Percentiles rank a stretch among this genome's conserved stretches.
These are phyloP conservation scores for Caenorhabditis wallacei DNA, from an alignment of 2,888 invertebrate species.

Conservation along the genomic window DNA sequence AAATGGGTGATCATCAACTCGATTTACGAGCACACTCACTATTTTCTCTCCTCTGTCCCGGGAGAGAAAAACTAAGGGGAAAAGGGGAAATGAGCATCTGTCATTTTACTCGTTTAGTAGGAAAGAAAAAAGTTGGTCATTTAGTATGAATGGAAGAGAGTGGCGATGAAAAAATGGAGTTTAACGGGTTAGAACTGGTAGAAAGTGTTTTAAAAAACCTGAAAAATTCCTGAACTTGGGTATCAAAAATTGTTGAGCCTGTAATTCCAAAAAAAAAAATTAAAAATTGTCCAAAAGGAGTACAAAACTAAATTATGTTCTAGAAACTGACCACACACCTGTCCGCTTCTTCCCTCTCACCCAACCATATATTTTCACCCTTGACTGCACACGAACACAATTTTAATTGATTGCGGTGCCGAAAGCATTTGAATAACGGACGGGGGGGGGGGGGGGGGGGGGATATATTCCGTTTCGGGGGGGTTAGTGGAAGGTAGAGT, in stretches of 20 bases:
- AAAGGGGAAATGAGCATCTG: conserved; percentile 41
- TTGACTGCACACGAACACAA: conserved; percentile 38
- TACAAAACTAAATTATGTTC: too few relatives aligned
- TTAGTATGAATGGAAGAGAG: not conserved
- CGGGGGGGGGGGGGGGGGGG: too few relatives aligned
- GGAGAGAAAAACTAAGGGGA: not conserved
- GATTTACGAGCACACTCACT: conserved; percentile 39
- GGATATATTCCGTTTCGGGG: not conserved
- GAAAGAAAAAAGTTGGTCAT: not conserved
- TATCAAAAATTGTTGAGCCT: not conserved
- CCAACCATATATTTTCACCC: conserved; percentile 17
- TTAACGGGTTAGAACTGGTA: too few relatives aligned
- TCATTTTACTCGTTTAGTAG: not conserved
- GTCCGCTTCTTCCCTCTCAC: not conserved
- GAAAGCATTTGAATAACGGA: not conserved
- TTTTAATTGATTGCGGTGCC: conserved; percentile 5
- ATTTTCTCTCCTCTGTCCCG: not conserved
- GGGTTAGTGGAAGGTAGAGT: not conserved
- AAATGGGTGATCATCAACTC: conserved; percentile 29
- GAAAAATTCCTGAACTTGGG: too few relatives aligned
- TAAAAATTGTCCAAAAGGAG: too few relatives aligned
- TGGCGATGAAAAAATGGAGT: not conserved
- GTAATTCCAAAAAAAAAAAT: too few relatives aligned
- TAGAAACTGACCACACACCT: not conserved
- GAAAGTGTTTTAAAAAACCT: too few relatives aligned